These are phyloP conservation scores for Enteromius anoplus DNA, from an alignment of 2,797 vertebrate genomes.

Conservation along the genomic window DNA sequence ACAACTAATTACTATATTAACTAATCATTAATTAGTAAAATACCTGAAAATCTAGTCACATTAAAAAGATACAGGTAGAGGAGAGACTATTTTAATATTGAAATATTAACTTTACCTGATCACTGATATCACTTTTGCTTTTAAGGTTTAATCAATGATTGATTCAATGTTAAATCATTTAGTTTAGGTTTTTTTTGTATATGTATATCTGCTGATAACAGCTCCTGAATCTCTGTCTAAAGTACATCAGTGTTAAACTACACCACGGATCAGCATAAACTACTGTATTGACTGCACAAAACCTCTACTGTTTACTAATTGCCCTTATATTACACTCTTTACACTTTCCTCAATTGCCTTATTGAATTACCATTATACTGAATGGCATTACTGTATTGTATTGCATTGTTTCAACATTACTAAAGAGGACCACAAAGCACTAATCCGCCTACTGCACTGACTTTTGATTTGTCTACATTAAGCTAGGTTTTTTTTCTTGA, in stretches of 20 bases:
- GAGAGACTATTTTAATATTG: background rate
- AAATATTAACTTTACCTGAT: background rate
- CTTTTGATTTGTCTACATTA: conserved; percentile 24
- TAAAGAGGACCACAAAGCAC: conserved; percentile 8
- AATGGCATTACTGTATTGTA: background rate
- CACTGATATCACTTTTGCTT: background rate
- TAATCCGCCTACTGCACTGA: conserved; percentile 1
- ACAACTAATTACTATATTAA: background rate
- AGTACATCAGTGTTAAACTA: conserved; percentile 8
- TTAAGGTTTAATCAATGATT: background rate
- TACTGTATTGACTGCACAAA: conserved; percentile 13
- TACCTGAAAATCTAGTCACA: background rate
- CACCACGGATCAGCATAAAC: conserved; percentile 14
- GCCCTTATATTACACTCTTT: conserved; percentile 19
- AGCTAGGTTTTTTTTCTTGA: background rate
- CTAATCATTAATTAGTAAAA: background rate
- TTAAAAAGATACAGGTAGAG: background rate
- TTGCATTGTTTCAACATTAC: background rate
- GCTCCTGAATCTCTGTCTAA: background rate
- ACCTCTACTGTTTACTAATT: conserved; percentile 26
- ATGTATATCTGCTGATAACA: background rate
- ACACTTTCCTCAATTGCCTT: conserved; percentile 9
- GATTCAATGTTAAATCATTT: background rate
- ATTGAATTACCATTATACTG: conserved; percentile 31
- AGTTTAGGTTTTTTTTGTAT: background rate